Percentiles rank a stretch among this genome's conserved stretches.
These are phyloP conservation scores for Albula glossodonta DNA, from an alignment of 2,113 vertebrate species.

Conservation along the genomic window DNA sequence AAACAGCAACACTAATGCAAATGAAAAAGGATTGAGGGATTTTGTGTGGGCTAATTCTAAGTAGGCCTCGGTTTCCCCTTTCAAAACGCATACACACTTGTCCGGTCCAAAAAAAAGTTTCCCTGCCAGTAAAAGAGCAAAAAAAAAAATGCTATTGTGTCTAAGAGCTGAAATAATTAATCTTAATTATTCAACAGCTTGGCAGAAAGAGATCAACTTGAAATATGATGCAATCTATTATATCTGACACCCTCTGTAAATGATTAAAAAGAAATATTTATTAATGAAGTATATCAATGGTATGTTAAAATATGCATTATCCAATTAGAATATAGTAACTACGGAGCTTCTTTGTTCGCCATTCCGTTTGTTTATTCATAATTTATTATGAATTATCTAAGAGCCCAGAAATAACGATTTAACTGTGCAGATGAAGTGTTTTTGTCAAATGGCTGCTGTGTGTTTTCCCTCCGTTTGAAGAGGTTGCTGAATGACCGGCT, in stretches of 20 bases:
- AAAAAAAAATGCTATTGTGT: neutral
- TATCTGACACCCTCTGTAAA: neutral
- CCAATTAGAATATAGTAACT: neutral
- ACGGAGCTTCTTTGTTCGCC: neutral
- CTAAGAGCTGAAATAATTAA: neutral
- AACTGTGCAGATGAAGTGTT: neutral
- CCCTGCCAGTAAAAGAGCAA: neutral
- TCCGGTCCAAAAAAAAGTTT: neutral
- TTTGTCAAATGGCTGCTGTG: neutral
- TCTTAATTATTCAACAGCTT: neutral
- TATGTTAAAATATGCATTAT: neutral
- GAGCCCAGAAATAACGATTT: neutral
- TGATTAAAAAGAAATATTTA: neutral
- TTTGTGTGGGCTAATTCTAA: neutral
- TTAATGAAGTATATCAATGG: neutral
- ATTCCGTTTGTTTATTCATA: neutral
- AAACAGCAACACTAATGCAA: neutral
- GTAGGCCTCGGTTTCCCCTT: neutral
- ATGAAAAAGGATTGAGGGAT: neutral
- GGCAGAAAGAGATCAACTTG: neutral
- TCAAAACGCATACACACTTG: neutral
- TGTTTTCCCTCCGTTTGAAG: neutral
- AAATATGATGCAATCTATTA: neutral
- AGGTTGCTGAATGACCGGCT: neutral
- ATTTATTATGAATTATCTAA: neutral